Evolutionary conservation across 2,888 invertebrate genomes (phyloP), one percentile per base, ranked within the genome.

Genomic region (Heterodera filipjevi): DNA sequence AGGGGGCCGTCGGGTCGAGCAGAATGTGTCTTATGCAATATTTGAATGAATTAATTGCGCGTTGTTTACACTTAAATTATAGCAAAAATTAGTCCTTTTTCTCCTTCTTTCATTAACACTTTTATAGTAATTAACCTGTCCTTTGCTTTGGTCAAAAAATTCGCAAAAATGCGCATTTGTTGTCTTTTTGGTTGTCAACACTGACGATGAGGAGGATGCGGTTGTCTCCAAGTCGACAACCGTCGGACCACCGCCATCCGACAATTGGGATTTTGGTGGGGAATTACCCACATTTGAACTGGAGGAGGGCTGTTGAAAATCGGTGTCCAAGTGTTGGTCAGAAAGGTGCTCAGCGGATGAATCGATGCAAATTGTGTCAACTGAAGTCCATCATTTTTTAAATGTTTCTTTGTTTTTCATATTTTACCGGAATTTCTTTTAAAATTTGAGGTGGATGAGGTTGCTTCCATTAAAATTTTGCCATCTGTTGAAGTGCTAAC

Each of bases 1-100:
- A 97, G 0, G 95, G 95, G 0, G 95, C 94, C 19, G 91, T 92
- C 10, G 93, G 92, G 89, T 96, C 96, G 84, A 93, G 92, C 74
- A 95, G 90, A 82, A 96, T 94, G 86, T 96, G 96, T 5, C 93
- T 92, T 6, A 92, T 91, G 89, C 96, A 96, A 90, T 93, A 94
- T 80, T 92, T 92, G 82, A 93, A 93, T 0, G 93, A 93, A 14
- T 93, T 92, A 0, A 95, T 89, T 66, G 91, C 89, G 75, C 91
- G 89, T 84, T 92, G 92, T 79, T 91, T 91, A 87, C 92, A 92
- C 81, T 87, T 75, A 76, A 82, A 75, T 39, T 12, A 12, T 6
- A 6, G 12, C 8, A 12, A 12, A 39, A 39, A 39, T 39, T 10
- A 39, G 6, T 6, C 39, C 12, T 12, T 10, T 39, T 12, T 39